phyloP scores from a whole-genome alignment of 2,113 vertebrate genomes.

The Esox niger region DNA sequence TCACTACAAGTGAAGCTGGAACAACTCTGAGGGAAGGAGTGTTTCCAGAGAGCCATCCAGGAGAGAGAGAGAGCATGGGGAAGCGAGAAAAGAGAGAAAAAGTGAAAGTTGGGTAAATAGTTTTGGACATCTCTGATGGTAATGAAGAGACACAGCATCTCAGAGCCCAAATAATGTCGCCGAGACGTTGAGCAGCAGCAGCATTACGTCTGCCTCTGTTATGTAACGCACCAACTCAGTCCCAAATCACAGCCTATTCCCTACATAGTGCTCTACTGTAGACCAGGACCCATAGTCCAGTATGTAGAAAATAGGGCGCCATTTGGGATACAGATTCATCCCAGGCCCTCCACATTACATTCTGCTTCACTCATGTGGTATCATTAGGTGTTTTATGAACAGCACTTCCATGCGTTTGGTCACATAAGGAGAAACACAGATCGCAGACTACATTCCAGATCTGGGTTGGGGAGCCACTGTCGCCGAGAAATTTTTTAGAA shows the following conservation, averaged over 20 bases:
- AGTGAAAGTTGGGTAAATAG: conserved; percentile 38
- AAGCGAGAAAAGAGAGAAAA: too few relatives aligned
- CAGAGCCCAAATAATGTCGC: conserved; percentile 45
- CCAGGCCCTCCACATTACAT: conserved; percentile 58
- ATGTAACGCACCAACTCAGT: conserved; percentile 49
- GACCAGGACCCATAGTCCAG: too few relatives aligned
- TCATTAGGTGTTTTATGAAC: conserved; percentile 57
- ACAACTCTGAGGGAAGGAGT: conserved; percentile 34
- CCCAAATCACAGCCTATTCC: too few relatives aligned
- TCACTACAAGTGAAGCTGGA: conserved; percentile 9
- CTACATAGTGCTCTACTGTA: too few relatives aligned
- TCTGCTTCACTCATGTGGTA: conserved; percentile 55
- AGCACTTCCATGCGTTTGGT: conserved; percentile 28
- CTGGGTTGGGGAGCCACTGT: conserved; percentile 11
- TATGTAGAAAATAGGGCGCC: too few relatives aligned
- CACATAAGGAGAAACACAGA: conserved; percentile 33
- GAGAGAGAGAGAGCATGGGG: conserved; percentile 7
- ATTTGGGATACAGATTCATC: conserved; percentile 30
- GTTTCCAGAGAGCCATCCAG: conserved; percentile 45
- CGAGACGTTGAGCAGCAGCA: conserved; percentile 42
- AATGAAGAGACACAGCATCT: conserved; percentile 58
- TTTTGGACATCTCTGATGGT: conserved; percentile 52
- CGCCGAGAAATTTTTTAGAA: conserved; percentile 18
- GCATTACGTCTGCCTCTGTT: conserved; percentile 64
- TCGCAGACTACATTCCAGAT: conserved; percentile 11